phyloP scores from a whole-genome alignment of 2,888 invertebrate genomes.

The Orthonychiurus folsomi region DNA sequence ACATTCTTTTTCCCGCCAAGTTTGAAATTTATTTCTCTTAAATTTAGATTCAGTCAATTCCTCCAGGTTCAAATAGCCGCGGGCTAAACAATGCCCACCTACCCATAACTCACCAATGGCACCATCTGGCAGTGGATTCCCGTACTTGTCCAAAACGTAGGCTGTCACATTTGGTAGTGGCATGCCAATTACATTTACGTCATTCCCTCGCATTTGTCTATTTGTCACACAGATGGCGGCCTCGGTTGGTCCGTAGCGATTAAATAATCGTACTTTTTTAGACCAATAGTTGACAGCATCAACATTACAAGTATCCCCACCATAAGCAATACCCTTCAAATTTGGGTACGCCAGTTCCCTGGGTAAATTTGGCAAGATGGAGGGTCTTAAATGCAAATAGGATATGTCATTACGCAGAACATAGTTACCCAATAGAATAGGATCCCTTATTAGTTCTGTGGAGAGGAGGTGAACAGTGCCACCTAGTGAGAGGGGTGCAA shows the following conservation, averaged over 20 bases:
- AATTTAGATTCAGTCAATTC: not conserved
- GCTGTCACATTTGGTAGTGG: not conserved
- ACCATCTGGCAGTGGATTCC: not conserved
- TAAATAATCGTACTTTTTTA: not conserved
- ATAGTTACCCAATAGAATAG: not conserved
- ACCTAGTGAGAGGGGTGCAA: not conserved
- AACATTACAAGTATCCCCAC: not conserved
- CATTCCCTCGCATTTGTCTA: not conserved
- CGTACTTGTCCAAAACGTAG: not conserved
- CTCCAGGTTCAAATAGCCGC: conserved; percentile 2
- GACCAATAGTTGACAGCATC: not conserved
- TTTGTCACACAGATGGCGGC: not conserved
- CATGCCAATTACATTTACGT: not conserved
- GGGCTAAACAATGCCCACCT: not conserved
- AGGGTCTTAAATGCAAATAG: not conserved
- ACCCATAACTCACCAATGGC: not conserved
- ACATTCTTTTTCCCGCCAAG: not conserved
- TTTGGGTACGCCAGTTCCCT: not conserved
- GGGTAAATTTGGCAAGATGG: too few species aligned
- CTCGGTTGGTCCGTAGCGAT: not conserved
- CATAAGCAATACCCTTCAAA: not conserved
- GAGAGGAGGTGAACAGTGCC: not conserved
- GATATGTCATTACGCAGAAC: not conserved
- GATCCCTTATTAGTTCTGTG: not conserved
- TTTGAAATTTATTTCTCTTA: not conserved